Evolutionary conservation across 2,888 invertebrate species (phyloP), one percentile per base, ranked within the genome.

Genomic region (Thysanoteuthis rhombus): DNA sequence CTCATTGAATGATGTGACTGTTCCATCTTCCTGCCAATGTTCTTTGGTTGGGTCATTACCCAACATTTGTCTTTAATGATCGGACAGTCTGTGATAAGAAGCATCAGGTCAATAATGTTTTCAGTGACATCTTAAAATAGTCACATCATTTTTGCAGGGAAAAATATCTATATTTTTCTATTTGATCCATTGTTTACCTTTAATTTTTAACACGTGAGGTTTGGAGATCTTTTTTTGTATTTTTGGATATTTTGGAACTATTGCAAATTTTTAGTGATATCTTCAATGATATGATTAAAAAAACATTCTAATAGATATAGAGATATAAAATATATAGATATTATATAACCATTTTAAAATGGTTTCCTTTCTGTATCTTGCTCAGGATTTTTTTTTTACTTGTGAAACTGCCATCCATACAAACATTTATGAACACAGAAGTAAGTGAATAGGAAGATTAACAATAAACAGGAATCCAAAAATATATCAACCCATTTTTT

Each of bases 31-130:
- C 75, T 75, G 75, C 75, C 75, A 75, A 75, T 75, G 75, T 75
- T 75, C 75, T n/a, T 75, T n/a, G n/a, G 75, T 75, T 75, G 75
- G 75, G 75, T 75, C n/a, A n/a, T 75, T 36, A 75, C 75, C 36
- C 75, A 75, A n/a, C 75, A 75, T 75, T 75, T 75, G n/a, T 75
- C n/a, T 75, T 75, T 52, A 52, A 52, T 52, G 52, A 52, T 52
- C 22, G 75, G 75, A 75, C 75, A 75, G 75, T 75, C 75, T 75
- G 75, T 75, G 75, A 75, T 75, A 75, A 75, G 75, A 75, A 75
- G 75, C 75, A 75, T 75, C 75, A 75, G 75, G n/a, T 75, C n/a
- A 75, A 75, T 75, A 75, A 75, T 75, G n/a, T 75, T 75, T n/a
- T n/a, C 75, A 75, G 75, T 75, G 75, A 36, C 75, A 75, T 75